Base-by-base conservation (phyloP, 1,140 invertebrate species). In the Armadillidium nasatum region DNA sequence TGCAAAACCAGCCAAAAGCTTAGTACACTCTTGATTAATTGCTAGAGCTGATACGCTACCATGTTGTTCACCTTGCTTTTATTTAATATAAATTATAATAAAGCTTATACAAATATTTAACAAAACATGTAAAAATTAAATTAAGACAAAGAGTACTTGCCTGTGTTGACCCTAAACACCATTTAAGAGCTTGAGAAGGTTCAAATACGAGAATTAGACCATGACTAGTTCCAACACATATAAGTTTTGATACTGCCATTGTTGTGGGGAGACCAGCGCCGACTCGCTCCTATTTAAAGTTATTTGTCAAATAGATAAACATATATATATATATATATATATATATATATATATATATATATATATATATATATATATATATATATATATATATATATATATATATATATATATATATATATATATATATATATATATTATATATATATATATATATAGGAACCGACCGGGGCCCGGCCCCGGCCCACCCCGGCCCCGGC, bases 161-260 rank as follows among this genome's bases (percentile, higher is more conserved):
- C 72, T 79, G 78, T 46, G 78, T 79, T 10, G 78, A 79, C 13
- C 87, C 88, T 23, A 89, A 81, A 82, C 87, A 95, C 92, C 93
- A 97, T 84, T 93, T 90, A 78, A 97, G 85, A 19, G 89, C 92
- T 85, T 95, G 93, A 33, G 90, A 89, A 4, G 88, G 87, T 88
- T 95, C 94, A 88, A 98, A 98, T 73, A 94, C 90, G 15, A 98
- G 85, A 73, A 97, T 89, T 77, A 95, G 88, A 22, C 96, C 95
- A 86, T 97, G 94, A 54, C 94, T 95, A 60, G 95, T 98, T 46
- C 96, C 96, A 70, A 98, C 89, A 21, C 92, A 93, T 79, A 97
- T 91, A 82, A 93, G 89, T 70, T 90, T 89, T 1, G 89, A 88
- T 73, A 92, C 91, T 54, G 91, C 92, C 85, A 88, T 84, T 22